Evolutionary conservation across 2,797 vertebrate species (phyloP).

Genomic region (Neoniphon sammara): DNA sequence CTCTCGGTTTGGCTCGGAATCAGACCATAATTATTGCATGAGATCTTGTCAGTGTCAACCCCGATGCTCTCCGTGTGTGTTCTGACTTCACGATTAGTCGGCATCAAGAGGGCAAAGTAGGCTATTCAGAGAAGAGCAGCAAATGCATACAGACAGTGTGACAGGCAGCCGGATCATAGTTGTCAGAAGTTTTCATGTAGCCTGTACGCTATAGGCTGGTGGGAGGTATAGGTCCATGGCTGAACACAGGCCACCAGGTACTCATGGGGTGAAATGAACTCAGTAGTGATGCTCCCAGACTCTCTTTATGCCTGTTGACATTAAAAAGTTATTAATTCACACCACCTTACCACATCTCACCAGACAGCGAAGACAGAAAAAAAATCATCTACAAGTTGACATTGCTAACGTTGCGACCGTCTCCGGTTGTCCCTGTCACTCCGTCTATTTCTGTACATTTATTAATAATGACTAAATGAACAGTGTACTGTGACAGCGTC

Average conservation of each 20-base stretch:
- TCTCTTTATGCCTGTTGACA: background rate
- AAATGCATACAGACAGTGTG: slow-evolving; percentile 67
- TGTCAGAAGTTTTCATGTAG: slow-evolving; percentile 52
- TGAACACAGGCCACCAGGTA: slow-evolving; percentile 17
- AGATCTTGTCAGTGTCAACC: slow-evolving; percentile 64
- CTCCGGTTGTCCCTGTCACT: background rate
- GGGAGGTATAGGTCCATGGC: slow-evolving; percentile 34
- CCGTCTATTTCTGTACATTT: too few relatives aligned
- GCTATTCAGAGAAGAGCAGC: slow-evolving; percentile 51
- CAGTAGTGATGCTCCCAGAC: background rate
- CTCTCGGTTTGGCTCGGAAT: slow-evolving; percentile 53
- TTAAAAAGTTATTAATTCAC: background rate
- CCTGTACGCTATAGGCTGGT: slow-evolving; percentile 28
- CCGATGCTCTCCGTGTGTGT: slow-evolving; percentile 50
- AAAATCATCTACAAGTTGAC: background rate
- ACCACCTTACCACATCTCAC: background rate
- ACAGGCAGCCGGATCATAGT: slow-evolving; percentile 52
- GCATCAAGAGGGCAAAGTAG: slow-evolving; percentile 61
- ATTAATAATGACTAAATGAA: too few relatives aligned
- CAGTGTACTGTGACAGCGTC: too few relatives aligned
- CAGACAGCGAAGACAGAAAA: background rate
- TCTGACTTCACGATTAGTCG: slow-evolving; percentile 55
- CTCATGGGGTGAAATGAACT: background rate
- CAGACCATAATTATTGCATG: slow-evolving; percentile 68
- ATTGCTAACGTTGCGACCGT: background rate